Conservation (phyloP, 2,113 vertebrate genomes). For the Eudorcas thomsonii region DNA sequence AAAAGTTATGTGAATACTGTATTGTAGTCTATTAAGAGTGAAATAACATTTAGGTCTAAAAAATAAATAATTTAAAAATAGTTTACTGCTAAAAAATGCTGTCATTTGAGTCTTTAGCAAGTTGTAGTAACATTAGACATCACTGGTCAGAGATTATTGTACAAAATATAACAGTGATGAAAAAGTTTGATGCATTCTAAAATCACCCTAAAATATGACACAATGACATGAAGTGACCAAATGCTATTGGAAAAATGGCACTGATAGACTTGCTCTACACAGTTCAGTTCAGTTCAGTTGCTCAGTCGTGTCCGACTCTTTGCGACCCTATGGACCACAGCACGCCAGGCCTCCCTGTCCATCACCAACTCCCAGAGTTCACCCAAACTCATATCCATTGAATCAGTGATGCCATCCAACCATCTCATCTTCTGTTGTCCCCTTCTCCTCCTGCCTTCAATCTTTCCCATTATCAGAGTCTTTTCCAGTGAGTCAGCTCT, state of each 20-base stretch:
- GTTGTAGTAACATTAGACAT: not conserved
- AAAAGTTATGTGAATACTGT: not conserved
- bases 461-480: not conserved
- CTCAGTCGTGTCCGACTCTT: accelerated
- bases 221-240: not conserved
- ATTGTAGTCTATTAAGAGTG: not conserved
- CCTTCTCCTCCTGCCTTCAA: not conserved
- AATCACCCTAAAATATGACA: not conserved
- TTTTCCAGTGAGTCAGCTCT: not conserved
- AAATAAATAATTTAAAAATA: not conserved
- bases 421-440: not conserved
- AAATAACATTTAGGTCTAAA: not conserved
- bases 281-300: not conserved
- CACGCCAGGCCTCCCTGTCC: not conserved
- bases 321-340: not conserved
- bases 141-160: not conserved
- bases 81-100: not conserved
- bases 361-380: not conserved
- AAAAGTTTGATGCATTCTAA: not conserved
- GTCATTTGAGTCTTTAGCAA: not conserved
- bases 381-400: not conserved
- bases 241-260: not conserved
- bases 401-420: not conserved
- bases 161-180: not conserved
- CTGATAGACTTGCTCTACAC: not conserved